Evolutionary conservation across 2,888 invertebrate species (phyloP).

Genomic region (Ormia ochracea): DNA sequence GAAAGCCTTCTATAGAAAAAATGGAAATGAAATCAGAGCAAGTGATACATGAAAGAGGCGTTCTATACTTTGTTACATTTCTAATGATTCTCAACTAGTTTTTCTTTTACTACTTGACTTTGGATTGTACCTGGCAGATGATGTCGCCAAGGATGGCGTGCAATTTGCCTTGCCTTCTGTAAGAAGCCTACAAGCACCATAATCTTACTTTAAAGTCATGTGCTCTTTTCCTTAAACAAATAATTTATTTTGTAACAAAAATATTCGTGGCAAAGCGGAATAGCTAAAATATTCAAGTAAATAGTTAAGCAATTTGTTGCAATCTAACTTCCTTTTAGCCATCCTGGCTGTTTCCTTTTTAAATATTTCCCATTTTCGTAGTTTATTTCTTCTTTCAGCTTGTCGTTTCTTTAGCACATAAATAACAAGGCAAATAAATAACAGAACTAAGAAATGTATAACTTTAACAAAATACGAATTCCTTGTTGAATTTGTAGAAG

Average conservation of each 20-base stretch:
- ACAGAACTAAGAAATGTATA: background rate
- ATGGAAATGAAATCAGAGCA: conserved; percentile 17
- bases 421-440: background rate
- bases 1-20: background rate
- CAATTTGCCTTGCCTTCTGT: background rate
- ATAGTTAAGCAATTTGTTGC: conserved; percentile 52
- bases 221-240: background rate
- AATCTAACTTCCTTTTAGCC: conserved; percentile 47
- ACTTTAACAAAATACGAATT: background rate
- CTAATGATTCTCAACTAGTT: conserved; percentile 50
- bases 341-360: conserved; percentile 55
- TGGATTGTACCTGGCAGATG: conserved; percentile 26
- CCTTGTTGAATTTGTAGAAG: no score
- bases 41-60: conserved; percentile 33
- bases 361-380: conserved; percentile 33
- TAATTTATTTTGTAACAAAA: conserved; percentile 31
- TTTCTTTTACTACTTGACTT: conserved; percentile 43
- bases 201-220: background rate
- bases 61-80: conserved; percentile 54
- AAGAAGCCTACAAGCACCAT: background rate
- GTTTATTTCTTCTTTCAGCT: background rate
- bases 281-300: conserved; percentile 65
- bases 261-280: conserved; percentile 9
- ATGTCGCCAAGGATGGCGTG: conserved; percentile 11
- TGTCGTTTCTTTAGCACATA: conserved; percentile 30